These are phyloP conservation scores for Caenorhabditis latens DNA, from an alignment of 1,140 invertebrate species.

Conservation along the genomic window DNA sequence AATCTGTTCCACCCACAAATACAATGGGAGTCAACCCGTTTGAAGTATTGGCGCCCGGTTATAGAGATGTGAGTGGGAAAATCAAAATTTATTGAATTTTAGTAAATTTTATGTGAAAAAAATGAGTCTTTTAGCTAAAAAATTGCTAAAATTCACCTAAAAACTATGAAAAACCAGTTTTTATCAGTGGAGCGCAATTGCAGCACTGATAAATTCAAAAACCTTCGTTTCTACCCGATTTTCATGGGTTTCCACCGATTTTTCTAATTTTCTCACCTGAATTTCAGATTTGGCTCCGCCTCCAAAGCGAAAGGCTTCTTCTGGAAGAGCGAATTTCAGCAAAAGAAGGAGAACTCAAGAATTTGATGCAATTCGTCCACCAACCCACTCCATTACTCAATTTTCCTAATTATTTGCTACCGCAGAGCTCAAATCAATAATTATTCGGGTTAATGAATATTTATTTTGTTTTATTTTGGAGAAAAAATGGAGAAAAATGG, in stretches of 20 bases:
- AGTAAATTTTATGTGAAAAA: no score
- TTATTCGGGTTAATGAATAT: not conserved
- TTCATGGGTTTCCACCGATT: not conserved
- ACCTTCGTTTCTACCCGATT: no score
- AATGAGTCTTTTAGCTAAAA: no score
- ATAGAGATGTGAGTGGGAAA: not conserved
- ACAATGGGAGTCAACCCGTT: conserved; percentile 10
- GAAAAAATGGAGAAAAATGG: no score
- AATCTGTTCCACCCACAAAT: not conserved
- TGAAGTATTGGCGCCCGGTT: not conserved
- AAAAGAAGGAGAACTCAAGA: conserved; percentile 33
- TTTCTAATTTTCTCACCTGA: not conserved
- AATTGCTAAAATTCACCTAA: no score
- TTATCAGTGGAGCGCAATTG: no score
- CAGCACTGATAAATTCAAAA: no score
- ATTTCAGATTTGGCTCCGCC: conserved; percentile 48
- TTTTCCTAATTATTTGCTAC: conserved; percentile 17
- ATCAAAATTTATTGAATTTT: no score
- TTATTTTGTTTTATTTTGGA: not conserved
- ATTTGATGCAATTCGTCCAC: conserved; percentile 7
- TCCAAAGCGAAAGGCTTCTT: not conserved
- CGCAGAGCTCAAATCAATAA: not conserved
- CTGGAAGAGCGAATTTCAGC: conserved; percentile 12
- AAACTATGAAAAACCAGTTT: no score
- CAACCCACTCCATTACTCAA: not conserved